Percentiles rank a stretch among this genome's conserved stretches.
phyloP scores from a whole-genome alignment of 2,113 vertebrate species.

The Corythaixoides concolor region DNA sequence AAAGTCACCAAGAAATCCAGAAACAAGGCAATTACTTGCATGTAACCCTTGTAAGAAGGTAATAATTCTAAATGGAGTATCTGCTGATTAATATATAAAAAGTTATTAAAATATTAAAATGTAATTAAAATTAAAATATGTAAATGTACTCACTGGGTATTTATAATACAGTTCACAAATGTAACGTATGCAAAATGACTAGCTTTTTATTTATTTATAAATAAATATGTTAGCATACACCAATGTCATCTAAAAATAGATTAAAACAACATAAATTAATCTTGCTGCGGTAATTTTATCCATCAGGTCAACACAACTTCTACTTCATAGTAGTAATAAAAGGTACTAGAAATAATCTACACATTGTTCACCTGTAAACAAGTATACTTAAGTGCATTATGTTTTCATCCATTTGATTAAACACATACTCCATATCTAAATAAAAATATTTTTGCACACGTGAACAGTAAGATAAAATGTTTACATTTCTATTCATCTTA shows the following conservation, averaged over 20 bases:
- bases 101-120: constrained; percentile 26
- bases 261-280: background rate
- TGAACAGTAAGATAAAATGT: background rate
- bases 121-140: constrained; percentile 9
- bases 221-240: background rate
- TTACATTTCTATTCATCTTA: background rate
- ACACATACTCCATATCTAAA: background rate
- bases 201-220: constrained; percentile 10
- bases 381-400: background rate
- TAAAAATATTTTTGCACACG: background rate
- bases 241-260: background rate
- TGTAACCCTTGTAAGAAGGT: background rate
- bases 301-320: background rate
- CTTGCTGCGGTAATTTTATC: background rate
- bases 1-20: background rate
- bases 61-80: background rate
- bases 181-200: background rate
- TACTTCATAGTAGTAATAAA: background rate
- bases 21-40: background rate
- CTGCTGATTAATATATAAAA: background rate
- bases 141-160: background rate
- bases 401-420: background rate
- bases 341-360: background rate
- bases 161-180: background rate
- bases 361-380: background rate